phyloP scores from a whole-genome alignment of 2,797 vertebrate genomes.

The Yasuhikotakia modesta region DNA sequence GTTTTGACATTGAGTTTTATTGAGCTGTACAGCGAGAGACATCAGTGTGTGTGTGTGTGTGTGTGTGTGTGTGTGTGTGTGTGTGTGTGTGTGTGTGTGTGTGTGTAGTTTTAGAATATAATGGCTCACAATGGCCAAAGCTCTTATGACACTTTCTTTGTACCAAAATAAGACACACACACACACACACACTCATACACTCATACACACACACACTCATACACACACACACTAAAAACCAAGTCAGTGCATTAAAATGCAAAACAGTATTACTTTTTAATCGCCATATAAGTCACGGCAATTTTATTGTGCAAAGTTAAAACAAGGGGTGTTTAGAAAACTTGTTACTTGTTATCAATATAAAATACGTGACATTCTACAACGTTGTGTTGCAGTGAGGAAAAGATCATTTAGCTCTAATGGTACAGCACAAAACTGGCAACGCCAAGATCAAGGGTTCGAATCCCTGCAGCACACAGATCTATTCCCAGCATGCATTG shows the following conservation, averaged over 20 bases:
- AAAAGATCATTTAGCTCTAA: too few species aligned
- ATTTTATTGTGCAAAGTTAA: not conserved
- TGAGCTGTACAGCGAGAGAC: not conserved
- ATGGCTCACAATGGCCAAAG: not conserved
- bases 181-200: too few species aligned
- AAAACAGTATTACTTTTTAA: not conserved
- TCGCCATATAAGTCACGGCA: not conserved
- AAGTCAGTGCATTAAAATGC: not conserved
- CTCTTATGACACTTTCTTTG: not conserved
- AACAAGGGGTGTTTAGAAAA: too few species aligned
- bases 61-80: not conserved
- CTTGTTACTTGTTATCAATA: not conserved
- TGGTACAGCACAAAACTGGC: too few species aligned
- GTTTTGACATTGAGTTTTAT: conserved; percentile 4
- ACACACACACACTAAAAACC: not conserved
- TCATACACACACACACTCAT: not conserved
- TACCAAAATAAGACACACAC: not conserved
- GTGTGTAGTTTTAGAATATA: conserved; percentile 2
- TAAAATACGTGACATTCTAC: not conserved
- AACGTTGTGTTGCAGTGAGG: too few species aligned
- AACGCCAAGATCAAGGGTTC: too few species aligned
- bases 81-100: not conserved
- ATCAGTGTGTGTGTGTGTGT: not conserved
- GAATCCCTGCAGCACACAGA: too few species aligned
- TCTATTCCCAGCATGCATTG: not conserved